Evolutionary conservation across 2,113 vertebrate genomes (phyloP).

Genomic region (Stigmatopora argus): DNA sequence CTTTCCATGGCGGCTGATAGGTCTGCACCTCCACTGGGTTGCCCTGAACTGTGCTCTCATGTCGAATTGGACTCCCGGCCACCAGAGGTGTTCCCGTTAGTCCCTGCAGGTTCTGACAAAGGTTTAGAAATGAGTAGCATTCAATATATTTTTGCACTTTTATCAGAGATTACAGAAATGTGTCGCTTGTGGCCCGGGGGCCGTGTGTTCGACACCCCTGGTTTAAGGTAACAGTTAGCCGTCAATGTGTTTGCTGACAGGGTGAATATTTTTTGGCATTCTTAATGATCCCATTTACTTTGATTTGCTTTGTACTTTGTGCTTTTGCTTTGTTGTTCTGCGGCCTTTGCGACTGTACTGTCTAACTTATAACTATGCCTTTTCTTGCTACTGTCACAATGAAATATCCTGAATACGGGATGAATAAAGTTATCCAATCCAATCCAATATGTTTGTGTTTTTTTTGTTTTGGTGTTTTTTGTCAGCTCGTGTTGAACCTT

Average conservation of each 20-base stretch:
- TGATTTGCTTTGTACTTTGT: too few species aligned
- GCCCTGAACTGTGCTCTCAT: conserved; percentile 81
- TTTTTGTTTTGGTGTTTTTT: too few species aligned
- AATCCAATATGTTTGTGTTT: not conserved
- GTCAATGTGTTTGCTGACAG: not conserved
- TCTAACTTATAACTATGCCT: too few species aligned
- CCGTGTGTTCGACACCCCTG: too few species aligned
- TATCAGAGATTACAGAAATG: not conserved
- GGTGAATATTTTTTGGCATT: not conserved
- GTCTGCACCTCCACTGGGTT: conserved; percentile 89
- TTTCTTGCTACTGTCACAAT: too few species aligned
- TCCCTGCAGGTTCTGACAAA: conserved; percentile 79
- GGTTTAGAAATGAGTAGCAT: not conserved
- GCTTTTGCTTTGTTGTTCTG: too few species aligned
- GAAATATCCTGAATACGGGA: too few species aligned
- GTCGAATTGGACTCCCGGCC: conserved; percentile 83
- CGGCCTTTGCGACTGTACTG: too few species aligned
- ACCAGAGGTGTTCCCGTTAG: conserved; percentile 87
- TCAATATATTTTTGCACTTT: not conserved
- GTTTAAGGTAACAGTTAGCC: not conserved
- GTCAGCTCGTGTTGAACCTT: not conserved
- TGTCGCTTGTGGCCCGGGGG: too few species aligned
- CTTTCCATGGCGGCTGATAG: conserved; percentile 91
- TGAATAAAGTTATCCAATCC: too few species aligned
- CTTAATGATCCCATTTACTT: too few species aligned